Evolutionary conservation across 2,888 invertebrate genomes (phyloP).

Genomic region (Pyrrhia umbra): DNA sequence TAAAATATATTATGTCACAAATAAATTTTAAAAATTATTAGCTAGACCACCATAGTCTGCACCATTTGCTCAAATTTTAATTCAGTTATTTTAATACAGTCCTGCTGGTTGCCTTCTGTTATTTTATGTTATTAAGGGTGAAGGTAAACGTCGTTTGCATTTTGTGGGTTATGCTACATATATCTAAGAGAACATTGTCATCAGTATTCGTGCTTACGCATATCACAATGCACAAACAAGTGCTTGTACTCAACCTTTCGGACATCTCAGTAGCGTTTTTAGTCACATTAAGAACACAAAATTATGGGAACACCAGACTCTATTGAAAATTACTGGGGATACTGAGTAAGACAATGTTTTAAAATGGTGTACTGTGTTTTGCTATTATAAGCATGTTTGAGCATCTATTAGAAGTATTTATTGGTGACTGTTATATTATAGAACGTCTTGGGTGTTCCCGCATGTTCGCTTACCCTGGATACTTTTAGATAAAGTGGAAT

Average conservation of each 20-base stretch:
- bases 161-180: constrained; percentile 51
- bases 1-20: no score
- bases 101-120: constrained; percentile 24
- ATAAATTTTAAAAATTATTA: no score
- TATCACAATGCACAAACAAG: constrained; percentile 59
- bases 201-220: constrained; percentile 61
- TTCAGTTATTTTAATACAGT: constrained; percentile 1
- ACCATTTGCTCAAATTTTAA: not conserved
- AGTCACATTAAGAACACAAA: constrained; percentile 54
- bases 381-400: constrained; percentile 56
- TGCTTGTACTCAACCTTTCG: constrained; percentile 54
- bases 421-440: constrained; percentile 50
- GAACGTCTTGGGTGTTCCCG: constrained; percentile 65
- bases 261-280: constrained; percentile 40
- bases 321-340: constrained; percentile 37
- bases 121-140: constrained; percentile 39
- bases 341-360: constrained; percentile 59
- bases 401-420: constrained; percentile 41
- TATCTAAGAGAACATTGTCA: constrained; percentile 60
- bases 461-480: constrained; percentile 66
- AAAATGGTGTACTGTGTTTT: constrained; percentile 48
- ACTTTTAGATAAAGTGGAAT: constrained; percentile 46
- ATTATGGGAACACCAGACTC: constrained; percentile 60
- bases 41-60: no score
- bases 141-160: constrained; percentile 48